Conservation (phyloP, 2,888 invertebrate species). For the Rhabditoides inermis region DNA sequence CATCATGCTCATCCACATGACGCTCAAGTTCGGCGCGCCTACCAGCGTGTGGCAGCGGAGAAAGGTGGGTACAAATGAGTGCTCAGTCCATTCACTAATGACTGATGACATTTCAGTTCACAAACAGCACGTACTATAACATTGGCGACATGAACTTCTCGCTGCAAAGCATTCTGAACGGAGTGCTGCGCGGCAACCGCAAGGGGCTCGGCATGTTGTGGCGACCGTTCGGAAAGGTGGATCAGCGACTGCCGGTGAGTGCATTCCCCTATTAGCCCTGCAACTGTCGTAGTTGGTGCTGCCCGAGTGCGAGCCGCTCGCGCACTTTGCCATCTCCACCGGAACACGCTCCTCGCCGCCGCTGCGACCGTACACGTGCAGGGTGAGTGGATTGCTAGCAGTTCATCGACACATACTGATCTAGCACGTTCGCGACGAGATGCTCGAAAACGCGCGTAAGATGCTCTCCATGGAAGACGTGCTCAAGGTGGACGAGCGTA, state of each 20-base stretch:
- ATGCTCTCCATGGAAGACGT: constrained; percentile 54
- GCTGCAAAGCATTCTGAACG: constrained; percentile 58
- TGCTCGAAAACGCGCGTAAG: constrained; percentile 15
- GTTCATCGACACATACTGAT: neutral
- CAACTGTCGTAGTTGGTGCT: constrained; percentile 44
- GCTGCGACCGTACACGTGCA: constrained; percentile 54
- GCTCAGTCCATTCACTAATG: neutral
- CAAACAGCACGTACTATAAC: constrained; percentile 55
- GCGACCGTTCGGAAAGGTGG: constrained; percentile 55
- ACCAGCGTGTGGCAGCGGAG: constrained; percentile 55
- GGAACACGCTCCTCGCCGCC: constrained; percentile 58
- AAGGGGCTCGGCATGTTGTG: constrained; percentile 54
- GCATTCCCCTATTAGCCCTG: neutral
- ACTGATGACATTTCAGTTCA: constrained; percentile 52
- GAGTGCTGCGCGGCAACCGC: constrained; percentile 56
- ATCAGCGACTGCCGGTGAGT: constrained; percentile 53
- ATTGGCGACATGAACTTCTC: constrained; percentile 56
- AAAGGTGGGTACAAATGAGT: too few relatives aligned
- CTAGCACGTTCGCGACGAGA: constrained; percentile 18
- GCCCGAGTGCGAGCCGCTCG: constrained; percentile 53
- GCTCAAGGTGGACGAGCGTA: constrained; percentile 51
- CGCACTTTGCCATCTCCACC: constrained; percentile 57
- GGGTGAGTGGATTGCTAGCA: constrained; percentile 51
- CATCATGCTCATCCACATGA: constrained; percentile 57
- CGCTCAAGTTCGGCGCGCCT: constrained; percentile 54